These are phyloP conservation scores for Micropoecilia bifurca DNA, from an alignment of 2,797 vertebrate genomes.

Conservation along the genomic window DNA sequence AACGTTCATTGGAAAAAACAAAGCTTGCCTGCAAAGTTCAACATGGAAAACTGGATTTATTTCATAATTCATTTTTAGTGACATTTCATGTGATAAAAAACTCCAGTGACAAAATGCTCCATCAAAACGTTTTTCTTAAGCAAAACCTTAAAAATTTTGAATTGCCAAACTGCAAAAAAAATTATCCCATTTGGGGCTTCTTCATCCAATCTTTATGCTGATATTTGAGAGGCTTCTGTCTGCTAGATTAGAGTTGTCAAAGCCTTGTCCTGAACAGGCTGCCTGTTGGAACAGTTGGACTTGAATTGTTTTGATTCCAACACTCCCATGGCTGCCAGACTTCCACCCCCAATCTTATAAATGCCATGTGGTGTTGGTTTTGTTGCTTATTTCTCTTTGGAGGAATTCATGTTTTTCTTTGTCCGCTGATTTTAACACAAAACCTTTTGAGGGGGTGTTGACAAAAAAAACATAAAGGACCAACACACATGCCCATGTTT, in stretches of 20 bases:
- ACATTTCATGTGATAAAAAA: neutral
- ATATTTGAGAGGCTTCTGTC: constrained; percentile 22
- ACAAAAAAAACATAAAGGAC: neutral
- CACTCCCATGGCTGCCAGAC: constrained; percentile 36
- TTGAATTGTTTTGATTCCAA: constrained; percentile 52
- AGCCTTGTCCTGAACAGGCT: constrained; percentile 20
- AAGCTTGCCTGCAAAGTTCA: neutral
- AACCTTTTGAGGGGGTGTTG: constrained; percentile 6
- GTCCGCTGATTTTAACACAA: constrained; percentile 23
- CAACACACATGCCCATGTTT: neutral
- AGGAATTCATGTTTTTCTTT: constrained; percentile 6
- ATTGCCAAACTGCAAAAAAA: neutral
- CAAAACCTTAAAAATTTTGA: neutral
- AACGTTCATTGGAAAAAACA: neutral
- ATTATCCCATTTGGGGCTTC: constrained; percentile 9
- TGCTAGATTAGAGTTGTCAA: constrained; percentile 20
- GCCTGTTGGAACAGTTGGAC: constrained; percentile 39
- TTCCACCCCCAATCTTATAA: constrained; percentile 38
- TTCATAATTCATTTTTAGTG: neutral
- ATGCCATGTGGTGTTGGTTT: constrained; percentile 29
- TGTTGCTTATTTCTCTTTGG: constrained; percentile 28
- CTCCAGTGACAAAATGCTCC: neutral
- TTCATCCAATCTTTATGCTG: constrained; percentile 7
- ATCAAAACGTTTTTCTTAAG: neutral
- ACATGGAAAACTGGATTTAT: neutral